Conservation (phyloP, 2,888 invertebrate genomes). For the Acheta domesticus region DNA sequence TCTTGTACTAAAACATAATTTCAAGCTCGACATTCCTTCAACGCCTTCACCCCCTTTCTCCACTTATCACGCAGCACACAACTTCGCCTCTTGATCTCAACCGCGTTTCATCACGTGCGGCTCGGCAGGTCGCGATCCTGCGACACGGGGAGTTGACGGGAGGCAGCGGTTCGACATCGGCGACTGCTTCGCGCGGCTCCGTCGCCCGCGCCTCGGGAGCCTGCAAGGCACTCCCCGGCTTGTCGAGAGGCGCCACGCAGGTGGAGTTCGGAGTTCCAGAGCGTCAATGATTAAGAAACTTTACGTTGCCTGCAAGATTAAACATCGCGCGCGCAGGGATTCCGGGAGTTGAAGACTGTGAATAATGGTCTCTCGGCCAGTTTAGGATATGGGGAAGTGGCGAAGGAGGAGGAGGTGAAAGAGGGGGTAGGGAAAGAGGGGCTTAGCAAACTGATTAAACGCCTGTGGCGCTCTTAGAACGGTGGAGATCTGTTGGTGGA, state of each 20-base stretch:
- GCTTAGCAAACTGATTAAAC: neutral
- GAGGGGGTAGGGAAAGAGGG: too few species aligned
- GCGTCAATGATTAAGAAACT: slow-evolving; percentile 9
- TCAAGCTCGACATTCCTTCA: too few species aligned
- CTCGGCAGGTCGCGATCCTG: too few species aligned
- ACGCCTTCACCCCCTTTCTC: too few species aligned
- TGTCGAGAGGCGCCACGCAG: neutral
- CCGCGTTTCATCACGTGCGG: too few species aligned
- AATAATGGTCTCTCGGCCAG: slow-evolving; percentile 18
- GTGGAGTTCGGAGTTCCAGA: neutral
- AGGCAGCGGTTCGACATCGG: too few species aligned
- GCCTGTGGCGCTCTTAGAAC: neutral
- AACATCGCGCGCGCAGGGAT: neutral
- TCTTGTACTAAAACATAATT: too few species aligned
- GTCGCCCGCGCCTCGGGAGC: neutral
- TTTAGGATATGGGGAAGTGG: neutral
- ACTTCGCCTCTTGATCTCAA: too few species aligned
- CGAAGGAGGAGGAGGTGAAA: neutral
- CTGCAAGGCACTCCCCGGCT: neutral
- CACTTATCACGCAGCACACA: too few species aligned
- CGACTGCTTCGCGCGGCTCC: neutral
- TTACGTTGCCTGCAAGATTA: neutral
- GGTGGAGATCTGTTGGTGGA: too few species aligned
- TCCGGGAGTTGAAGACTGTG: neutral
- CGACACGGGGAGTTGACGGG: too few species aligned